Percentiles rank a stretch among this genome's conserved stretches.
phyloP scores from a whole-genome alignment of 2,888 invertebrate genomes.

The Diadegma fenestrale region DNA sequence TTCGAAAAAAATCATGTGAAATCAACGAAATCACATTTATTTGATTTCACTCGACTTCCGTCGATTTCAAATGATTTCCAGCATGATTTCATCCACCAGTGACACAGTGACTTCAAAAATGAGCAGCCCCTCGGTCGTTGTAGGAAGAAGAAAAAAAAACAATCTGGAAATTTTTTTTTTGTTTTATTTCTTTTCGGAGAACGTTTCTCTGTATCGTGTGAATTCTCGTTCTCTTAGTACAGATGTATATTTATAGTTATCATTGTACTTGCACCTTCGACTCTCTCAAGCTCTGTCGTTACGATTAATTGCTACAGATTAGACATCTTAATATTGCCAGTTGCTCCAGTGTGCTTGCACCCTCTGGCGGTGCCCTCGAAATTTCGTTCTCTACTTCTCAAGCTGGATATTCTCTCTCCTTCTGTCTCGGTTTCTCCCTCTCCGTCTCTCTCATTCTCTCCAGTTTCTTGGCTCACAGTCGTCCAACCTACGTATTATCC shows the following conservation, averaged over 20 bases:
- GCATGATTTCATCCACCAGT: no score
- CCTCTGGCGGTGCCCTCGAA: conserved; percentile 46
- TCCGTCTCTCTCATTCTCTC: conserved; percentile 4
- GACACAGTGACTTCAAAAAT: no score
- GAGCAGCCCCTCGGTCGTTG: no score
- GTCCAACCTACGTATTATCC: conserved; percentile 54
- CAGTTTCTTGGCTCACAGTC: conserved; percentile 30
- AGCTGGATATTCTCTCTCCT: conserved; percentile 36
- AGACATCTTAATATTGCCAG: conserved; percentile 63
- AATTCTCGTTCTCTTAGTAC: not conserved
- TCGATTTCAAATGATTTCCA: no score
- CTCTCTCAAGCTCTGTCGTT: conserved; percentile 45
- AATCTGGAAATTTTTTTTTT: not conserved
- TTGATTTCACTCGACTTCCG: no score
- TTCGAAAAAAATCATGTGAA: no score
- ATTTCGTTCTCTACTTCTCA: conserved; percentile 21
- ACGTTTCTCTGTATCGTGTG: not conserved
- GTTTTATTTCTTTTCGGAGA: not conserved
- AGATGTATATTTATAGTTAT: conserved; percentile 9
- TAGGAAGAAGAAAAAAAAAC: not conserved
- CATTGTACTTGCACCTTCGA: conserved; percentile 36
- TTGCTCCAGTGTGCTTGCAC: conserved; percentile 29
- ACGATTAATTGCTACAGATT: conserved; percentile 67
- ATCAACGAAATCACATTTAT: no score
- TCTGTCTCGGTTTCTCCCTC: conserved; percentile 5